phyloP scores from a whole-genome alignment of 2,888 invertebrate genomes.

The Glomeris marginata region DNA sequence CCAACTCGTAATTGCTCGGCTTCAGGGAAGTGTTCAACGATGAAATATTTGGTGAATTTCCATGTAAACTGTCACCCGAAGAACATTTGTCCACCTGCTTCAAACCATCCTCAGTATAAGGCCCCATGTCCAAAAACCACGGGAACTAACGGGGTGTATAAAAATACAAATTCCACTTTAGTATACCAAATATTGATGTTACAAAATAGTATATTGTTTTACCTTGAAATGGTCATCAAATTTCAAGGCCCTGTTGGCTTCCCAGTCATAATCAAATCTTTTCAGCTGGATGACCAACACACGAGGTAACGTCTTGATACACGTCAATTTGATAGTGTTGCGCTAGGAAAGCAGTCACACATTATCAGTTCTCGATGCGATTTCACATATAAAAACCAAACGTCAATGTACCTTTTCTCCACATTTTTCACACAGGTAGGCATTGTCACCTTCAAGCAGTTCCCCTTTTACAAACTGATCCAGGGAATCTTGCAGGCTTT shows the following conservation, averaged over 20 bases:
- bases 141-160: conserved; percentile 31
- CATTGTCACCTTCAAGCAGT: conserved; percentile 39
- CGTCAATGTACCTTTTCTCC: conserved; percentile 31
- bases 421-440: conserved; percentile 39
- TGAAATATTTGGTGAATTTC: conserved; percentile 8
- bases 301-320: conserved; percentile 35
- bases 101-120: conserved; percentile 36
- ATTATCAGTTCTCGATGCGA: no score
- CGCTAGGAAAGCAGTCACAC: conserved; percentile 25
- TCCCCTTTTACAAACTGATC: conserved; percentile 39
- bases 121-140: conserved; percentile 35
- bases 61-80: conserved; percentile 5
- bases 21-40: conserved; percentile 8
- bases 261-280: conserved; percentile 39
- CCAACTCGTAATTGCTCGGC: conserved; percentile 31
- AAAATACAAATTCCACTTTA: neutral
- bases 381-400: no score
- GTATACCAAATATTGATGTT: neutral
- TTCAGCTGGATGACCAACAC: conserved; percentile 38
- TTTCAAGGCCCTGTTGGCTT: conserved; percentile 35
- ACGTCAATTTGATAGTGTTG: conserved; percentile 35
- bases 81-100: conserved; percentile 19
- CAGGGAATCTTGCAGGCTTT: conserved; percentile 34
- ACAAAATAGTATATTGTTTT: neutral
- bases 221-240: conserved; percentile 37